Evolutionary conservation across 2,888 invertebrate species (phyloP).

Genomic region (Napeogenes inachia): DNA sequence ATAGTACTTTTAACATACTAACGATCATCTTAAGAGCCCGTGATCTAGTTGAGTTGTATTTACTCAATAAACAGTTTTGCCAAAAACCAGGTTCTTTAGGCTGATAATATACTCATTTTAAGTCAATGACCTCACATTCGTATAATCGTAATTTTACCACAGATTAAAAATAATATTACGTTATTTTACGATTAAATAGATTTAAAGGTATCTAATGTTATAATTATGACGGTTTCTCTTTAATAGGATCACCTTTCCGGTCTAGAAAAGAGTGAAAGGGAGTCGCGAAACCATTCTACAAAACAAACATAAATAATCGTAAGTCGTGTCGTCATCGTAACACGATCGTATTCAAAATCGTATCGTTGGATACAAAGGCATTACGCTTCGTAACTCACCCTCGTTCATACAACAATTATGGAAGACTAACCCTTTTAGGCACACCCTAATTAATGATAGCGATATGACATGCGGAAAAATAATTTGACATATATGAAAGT

Average conservation of each 20-base stretch:
- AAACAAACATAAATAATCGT: no score
- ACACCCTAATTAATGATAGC: no score
- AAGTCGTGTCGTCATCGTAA: no score
- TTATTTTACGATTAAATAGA: no score
- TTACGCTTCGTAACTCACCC: no score
- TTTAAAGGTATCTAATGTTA: slow-evolving; percentile 8
- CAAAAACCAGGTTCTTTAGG: slow-evolving; percentile 13
- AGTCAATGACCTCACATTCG: slow-evolving; percentile 8
- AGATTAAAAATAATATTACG: not conserved
- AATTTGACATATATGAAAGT: no score
- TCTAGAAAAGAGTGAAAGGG: slow-evolving; percentile 50
- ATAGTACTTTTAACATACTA: not conserved
- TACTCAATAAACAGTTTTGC: slow-evolving; percentile 19
- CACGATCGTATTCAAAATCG: no score
- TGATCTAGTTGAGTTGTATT: not conserved
- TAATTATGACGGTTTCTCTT: slow-evolving; percentile 49
- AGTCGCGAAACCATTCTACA: slow-evolving; percentile 16
- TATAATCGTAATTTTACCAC: not conserved
- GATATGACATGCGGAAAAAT: no score
- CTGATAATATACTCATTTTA: slow-evolving; percentile 13
- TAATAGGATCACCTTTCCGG: slow-evolving; percentile 57
- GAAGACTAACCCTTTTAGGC: no score
- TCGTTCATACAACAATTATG: no score
- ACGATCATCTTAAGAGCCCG: not conserved
- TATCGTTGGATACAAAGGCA: no score